phyloP scores from a whole-genome alignment of 2,113 vertebrate genomes.

The Trachemys scripta region DNA sequence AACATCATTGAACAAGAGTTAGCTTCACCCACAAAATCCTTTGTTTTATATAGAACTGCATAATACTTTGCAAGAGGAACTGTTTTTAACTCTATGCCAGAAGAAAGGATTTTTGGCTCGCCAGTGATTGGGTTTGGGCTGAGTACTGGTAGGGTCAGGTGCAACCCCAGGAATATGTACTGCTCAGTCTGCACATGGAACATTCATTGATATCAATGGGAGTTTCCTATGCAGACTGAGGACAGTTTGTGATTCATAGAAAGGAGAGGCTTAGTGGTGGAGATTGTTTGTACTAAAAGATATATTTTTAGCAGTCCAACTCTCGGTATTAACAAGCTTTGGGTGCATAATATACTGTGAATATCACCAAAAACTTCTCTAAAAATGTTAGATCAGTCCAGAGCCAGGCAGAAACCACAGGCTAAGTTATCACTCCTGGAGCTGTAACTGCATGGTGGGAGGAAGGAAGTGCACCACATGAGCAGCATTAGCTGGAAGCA shows the following conservation, averaged over 20 bases:
- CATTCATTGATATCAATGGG: rapidly evolving
- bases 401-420: neutral
- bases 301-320: rapidly evolving
- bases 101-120: neutral
- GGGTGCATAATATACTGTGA: rapidly evolving
- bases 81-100: neutral
- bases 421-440: neutral
- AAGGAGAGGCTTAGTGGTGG: neutral
- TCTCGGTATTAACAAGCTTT: rapidly evolving
- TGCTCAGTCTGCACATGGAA: rapidly evolving
- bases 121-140: rapidly evolving
- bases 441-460: neutral
- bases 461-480: neutral
- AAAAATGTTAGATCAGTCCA: neutral
- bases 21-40: neutral
- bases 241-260: rapidly evolving
- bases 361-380: neutral
- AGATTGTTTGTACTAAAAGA: rapidly evolving
- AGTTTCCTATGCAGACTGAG: rapidly evolving
- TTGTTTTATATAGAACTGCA: neutral
- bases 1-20: neutral
- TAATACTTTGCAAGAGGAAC: neutral
- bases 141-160: neutral
- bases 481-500: neutral
- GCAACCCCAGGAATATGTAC: rapidly evolving